phyloP scores from a whole-genome alignment of 2,797 vertebrate genomes.

The Eulemur albifrons region DNA sequence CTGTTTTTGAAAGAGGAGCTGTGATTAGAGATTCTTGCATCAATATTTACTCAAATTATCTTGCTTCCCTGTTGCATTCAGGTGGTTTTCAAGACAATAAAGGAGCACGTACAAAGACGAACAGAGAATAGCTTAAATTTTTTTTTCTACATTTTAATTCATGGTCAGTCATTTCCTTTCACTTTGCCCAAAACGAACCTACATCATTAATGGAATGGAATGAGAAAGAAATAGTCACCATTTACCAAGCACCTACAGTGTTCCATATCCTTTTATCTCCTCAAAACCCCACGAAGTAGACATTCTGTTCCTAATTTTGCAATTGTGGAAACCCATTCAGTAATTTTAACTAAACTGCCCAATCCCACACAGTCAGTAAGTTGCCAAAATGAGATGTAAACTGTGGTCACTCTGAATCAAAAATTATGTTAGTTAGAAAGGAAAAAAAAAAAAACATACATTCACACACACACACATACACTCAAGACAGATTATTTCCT shows the following conservation, averaged over 20 bases:
- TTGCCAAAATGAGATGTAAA: not conserved
- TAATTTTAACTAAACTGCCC: not conserved
- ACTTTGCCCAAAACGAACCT: not conserved
- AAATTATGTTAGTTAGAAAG: not conserved
- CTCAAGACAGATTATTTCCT: not conserved
- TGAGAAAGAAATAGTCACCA: not conserved
- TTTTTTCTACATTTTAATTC: not conserved
- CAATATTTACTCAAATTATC: not conserved
- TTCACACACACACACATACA: not conserved
- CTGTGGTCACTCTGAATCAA: not conserved
- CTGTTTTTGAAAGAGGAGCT: conserved; percentile 6
- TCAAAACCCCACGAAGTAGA: not conserved
- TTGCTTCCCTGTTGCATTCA: not conserved
- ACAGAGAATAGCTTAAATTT: not conserved
- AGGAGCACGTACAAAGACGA: not conserved
- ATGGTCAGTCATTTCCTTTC: not conserved
- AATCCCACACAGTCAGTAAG: not conserved
- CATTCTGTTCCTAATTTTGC: conserved; percentile 3
- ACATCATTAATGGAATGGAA: not conserved
- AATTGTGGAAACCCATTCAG: not conserved
- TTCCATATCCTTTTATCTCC: not conserved
- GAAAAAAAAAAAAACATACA: not conserved
- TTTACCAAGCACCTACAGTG: not conserved
- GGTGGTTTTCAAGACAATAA: not conserved
- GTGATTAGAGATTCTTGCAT: not conserved